Base-by-base conservation (phyloP, 2,888 invertebrate genomes). In the Drosophila paracracens region DNA sequence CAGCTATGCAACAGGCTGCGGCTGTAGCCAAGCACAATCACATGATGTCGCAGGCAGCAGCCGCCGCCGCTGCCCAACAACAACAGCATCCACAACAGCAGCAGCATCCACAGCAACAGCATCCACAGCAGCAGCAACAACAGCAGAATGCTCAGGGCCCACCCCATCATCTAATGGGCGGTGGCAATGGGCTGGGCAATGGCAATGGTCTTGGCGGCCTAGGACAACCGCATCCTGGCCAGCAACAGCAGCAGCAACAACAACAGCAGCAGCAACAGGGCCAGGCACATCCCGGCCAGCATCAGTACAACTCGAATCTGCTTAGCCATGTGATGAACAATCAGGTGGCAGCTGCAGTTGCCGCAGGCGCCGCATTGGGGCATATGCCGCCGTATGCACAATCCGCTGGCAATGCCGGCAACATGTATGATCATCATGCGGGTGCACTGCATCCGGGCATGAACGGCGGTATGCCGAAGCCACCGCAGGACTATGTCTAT, bases 61-160 rank as follows among this genome's bases (percentile, higher is more conserved):
- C 91, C n/a, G 92, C 84, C 29, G 89, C 81, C 8, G 92, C 92
- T 31, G 86, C 88, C 10, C 89, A 89, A n/a, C 94, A 94, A 78
- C 94, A 94, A 76, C 94, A 94, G 88, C 94, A 94, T 53, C 94
- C 93, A 48, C 94, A 81, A 11, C 88, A 84, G 21, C 94, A 94
- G 70, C 94, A 94, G 65, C 94, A 89, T 50, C 90, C 90, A 33
- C 90, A 91, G 61, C 93, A 94, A 43, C 94, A 94, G 76, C 89
- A 90, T 51, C 93, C 94, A 16, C 94, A 94, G 75, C 94, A 94
- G 68, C 94, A 94, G 67, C 94, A 90, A 59, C 90, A 90, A 38
- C 90, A 94, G 48, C 94, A 94, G 76, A 94, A 94, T 70, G 94
- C 94, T 59, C 94, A 91, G 63, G 89, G 87, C 36, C 88, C 86